These are phyloP conservation scores for Virgularia gustaviana DNA, from an alignment of 92 coral and sea anemone genomes.

Conservation along the genomic window DNA sequence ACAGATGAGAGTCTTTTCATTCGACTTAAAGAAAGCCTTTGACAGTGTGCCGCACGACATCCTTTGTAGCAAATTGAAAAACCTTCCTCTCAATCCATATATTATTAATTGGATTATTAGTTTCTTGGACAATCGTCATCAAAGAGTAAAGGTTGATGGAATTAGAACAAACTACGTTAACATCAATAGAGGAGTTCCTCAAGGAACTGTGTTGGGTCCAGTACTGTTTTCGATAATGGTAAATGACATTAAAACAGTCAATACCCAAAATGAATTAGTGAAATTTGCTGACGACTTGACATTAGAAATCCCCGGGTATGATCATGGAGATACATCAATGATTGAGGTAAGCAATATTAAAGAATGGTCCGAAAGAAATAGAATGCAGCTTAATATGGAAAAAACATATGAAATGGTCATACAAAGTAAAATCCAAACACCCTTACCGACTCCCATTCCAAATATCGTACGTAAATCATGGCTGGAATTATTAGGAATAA, in stretches of 20 bases:
- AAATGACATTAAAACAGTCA: conserved; percentile 20
- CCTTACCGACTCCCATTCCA: neutral
- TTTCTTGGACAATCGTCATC: conserved; percentile 26
- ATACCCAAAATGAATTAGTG: conserved; percentile 22
- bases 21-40: conserved; percentile 40
- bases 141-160: conserved; percentile 50
- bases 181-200: conserved; percentile 46
- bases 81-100: conserved; percentile 23
- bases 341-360: conserved; percentile 1
- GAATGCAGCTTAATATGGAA: conserved; percentile 9
- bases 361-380: conserved; percentile 5
- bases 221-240: conserved; percentile 48
- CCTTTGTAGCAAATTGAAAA: neutral
- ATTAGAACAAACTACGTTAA: conserved; percentile 24
- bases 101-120: conserved; percentile 34
- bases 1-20: conserved; percentile 37
- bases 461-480: neutral
- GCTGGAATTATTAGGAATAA: conserved; percentile 11
- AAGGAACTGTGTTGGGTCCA: conserved; percentile 42
- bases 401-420: conserved; percentile 4
- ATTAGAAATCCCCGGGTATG: conserved; percentile 10
- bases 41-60: conserved; percentile 39
- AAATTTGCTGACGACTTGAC: conserved; percentile 17
- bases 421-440: neutral
- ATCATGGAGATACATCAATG: conserved; percentile 15